Percentiles rank a stretch among this genome's conserved stretches.
These are phyloP conservation scores for Agapornis roseicollis DNA, from an alignment of 2,113 vertebrate species.

Conservation along the genomic window DNA sequence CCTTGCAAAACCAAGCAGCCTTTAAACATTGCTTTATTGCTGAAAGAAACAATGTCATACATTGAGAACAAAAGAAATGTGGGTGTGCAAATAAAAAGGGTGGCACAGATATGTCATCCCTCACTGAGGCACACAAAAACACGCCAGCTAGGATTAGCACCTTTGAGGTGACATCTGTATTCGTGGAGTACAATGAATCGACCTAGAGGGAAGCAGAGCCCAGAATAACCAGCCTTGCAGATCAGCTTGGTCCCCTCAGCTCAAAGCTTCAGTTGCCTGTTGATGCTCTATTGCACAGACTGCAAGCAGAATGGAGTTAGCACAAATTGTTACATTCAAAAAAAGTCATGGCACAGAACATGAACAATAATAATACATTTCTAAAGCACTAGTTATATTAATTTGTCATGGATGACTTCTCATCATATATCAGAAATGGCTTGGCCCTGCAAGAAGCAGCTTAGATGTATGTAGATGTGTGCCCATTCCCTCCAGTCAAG, in stretches of 20 bases:
- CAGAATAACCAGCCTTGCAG: background rate
- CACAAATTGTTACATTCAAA: background rate
- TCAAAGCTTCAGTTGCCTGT: accelerated
- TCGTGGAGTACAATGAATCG: background rate
- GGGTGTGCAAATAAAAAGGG: background rate
- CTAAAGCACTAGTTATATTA: background rate
- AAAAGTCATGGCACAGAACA: background rate
- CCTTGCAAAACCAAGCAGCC: background rate
- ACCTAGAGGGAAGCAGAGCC: background rate
- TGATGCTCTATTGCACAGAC: background rate
- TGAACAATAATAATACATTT: background rate
- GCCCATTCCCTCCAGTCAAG: background rate
- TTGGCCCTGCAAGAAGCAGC: background rate
- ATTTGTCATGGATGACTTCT: background rate
- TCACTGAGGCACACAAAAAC: background rate
- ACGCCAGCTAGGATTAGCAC: background rate
- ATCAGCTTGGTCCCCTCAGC: background rate
- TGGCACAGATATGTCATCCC: no score
- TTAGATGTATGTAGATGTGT: background rate
- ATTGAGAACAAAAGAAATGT: background rate
- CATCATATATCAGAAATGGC: background rate
- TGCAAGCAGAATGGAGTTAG: background rate
- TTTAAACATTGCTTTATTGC: background rate
- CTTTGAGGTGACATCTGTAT: background rate
- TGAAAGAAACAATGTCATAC: background rate